Percentiles rank a stretch among this genome's conserved stretches.
phyloP scores from a whole-genome alignment of 2,113 vertebrate species.

The Ariopsis seemanni region DNA sequence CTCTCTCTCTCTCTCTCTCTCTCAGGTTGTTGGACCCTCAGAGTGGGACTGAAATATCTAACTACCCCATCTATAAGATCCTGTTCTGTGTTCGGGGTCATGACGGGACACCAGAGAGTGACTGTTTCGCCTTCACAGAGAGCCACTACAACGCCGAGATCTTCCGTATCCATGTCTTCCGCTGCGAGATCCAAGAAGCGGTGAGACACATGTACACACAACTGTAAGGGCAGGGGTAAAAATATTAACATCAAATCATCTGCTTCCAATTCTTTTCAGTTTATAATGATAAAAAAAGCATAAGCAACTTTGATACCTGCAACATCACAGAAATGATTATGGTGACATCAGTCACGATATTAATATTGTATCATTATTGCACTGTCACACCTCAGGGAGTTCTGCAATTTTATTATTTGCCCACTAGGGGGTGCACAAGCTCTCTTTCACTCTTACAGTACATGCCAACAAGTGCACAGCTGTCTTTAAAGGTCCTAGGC shows the following conservation, averaged over 20 bases:
- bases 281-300: not conserved
- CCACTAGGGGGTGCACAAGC: conserved; percentile 19
- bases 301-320: not conserved
- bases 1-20: conserved; percentile 35
- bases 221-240: not conserved
- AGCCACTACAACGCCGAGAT: conserved; percentile 98
- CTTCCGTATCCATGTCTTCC: conserved; percentile 98
- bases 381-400: not conserved
- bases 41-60: conserved; percentile 90
- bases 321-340: not conserved
- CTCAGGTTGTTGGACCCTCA: conserved; percentile 92
- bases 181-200: conserved; percentile 97
- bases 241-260: not conserved
- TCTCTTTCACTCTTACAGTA: not conserved
- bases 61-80: conserved; percentile 98
- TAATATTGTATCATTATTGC: not conserved
- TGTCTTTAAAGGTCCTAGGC: no score
- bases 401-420: not conserved
- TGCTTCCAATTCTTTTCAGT: not conserved
- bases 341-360: not conserved
- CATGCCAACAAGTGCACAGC: not conserved
- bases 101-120: conserved; percentile 91
- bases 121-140: conserved; percentile 99
- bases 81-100: conserved; percentile 97
- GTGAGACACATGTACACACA: conserved; percentile 72